phyloP scores from a whole-genome alignment of 2,113 vertebrate genomes.

The Pterophyllum scalare region DNA sequence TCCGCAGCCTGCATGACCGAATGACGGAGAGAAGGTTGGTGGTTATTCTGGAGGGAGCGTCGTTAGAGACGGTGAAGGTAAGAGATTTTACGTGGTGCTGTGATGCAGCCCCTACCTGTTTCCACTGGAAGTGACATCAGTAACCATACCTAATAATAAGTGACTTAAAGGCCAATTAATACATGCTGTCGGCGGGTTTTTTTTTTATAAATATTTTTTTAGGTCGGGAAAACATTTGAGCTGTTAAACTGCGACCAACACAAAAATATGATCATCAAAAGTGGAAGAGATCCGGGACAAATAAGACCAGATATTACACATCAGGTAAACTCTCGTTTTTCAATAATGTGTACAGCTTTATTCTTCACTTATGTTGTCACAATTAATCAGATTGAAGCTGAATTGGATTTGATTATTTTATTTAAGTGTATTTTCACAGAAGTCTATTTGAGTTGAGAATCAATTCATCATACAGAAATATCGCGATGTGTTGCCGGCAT shows the following conservation, averaged over 20 bases:
- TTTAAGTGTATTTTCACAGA: background rate
- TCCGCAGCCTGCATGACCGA: constrained; percentile 75
- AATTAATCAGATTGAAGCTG: background rate
- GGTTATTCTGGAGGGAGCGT: constrained; percentile 93
- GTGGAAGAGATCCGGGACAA: constrained; percentile 88
- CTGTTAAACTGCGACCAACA: constrained; percentile 96
- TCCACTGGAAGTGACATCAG: background rate
- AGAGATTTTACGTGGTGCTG: background rate
- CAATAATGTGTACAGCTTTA: background rate
- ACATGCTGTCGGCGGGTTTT: background rate
- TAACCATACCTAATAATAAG: background rate
- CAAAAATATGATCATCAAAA: constrained; percentile 89
- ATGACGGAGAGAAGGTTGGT: constrained; percentile 85
- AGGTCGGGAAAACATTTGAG: constrained; percentile 95
- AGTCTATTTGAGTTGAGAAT: background rate
- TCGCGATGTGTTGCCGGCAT: background rate
- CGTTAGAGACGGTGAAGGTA: constrained; percentile 96
- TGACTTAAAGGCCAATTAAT: background rate
- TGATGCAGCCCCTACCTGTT: background rate
- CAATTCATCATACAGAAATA: background rate
- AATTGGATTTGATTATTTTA: background rate
- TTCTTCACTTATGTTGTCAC: background rate
- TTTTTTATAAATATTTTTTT: background rate
- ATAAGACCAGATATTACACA: constrained; percentile 95
- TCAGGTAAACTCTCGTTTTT: constrained; percentile 81